Evolutionary conservation across 2,113 vertebrate genomes (phyloP), one percentile per base, ranked within the genome.

Genomic region (Lethenteron reissneri): DNA sequence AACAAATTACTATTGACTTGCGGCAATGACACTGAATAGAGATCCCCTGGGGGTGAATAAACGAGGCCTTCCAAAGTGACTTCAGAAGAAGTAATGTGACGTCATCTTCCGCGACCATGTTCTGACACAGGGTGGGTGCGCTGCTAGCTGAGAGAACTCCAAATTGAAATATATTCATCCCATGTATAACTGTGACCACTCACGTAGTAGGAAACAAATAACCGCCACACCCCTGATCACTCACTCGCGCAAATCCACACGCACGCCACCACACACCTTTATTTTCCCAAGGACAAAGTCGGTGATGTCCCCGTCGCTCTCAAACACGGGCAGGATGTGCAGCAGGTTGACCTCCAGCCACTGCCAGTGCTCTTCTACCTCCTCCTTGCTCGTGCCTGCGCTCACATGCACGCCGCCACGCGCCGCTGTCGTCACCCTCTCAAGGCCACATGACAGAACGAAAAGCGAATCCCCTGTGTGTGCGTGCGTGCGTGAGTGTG

Each of bases 271-370:
- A 12, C 76, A 71, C 79, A 96, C 94, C 87, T 92, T 95, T 69
- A 99, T 85, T 81, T 99, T 99, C 17, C 94, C 94, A 75, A 82
- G 89, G 71, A 91, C 90, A 70, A 99, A 99, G 75, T 83, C 87
- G 77, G 85, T 82, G 12, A 87, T 84, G 73, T 99, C 94, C n/a
- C 91, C 89, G 76, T 92, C 90, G 80, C 90, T 99, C 77, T 99
- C 94, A 77, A 99, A 97, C 68, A 99, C 90, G 1, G 88, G 83
- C 76, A 99, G 82, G 11, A 89, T 95, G 71, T 87, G 90, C 1
- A 96, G 84, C 75, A 99, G 82, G 75, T 96, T 94, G 77, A 88
- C 87, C 57, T 87, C 81, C 78, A 99, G 81, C 94, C 94, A 99
- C 75, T 87, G 86, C 94, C 94, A 99, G 77, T 99, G 92, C 75